These are phyloP conservation scores for Trachelus tabidus DNA, from an alignment of 2,888 invertebrate genomes.

Conservation along the genomic window DNA sequence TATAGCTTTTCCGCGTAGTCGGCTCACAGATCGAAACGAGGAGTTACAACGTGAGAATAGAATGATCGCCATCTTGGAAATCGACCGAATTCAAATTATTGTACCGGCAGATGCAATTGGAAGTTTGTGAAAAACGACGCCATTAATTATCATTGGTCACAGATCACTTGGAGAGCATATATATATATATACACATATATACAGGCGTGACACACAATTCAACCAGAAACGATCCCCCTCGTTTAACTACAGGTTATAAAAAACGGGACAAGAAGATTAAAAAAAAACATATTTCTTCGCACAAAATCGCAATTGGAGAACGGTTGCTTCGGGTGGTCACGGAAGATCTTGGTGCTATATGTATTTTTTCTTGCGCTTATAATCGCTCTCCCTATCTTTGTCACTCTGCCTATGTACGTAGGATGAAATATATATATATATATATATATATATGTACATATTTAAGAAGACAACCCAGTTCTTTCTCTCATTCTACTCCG, in stretches of 20 bases:
- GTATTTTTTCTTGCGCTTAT: not conserved
- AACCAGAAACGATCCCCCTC: not conserved
- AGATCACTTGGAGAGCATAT: conserved; percentile 7
- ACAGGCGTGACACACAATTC: not conserved
- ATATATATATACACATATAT: not conserved
- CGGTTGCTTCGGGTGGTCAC: not conserved
- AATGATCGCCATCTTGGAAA: not conserved
- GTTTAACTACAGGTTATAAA: not conserved
- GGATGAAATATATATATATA: not conserved
- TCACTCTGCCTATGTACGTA: not conserved
- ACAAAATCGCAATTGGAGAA: not conserved
- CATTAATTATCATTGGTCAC: conserved; percentile 21
- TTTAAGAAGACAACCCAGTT: no score
- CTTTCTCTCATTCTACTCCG: not conserved
- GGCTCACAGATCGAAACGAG: not conserved
- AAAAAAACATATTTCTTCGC: not conserved
- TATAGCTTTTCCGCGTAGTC: conserved; percentile 3
- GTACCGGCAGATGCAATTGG: not conserved
- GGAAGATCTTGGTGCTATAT: not conserved
- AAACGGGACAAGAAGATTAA: not conserved
- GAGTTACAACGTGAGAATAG: not conserved
- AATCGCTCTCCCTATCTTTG: not conserved
- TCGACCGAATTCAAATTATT: not conserved
- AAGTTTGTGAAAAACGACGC: not conserved
- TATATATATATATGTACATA: not conserved